Evolutionary conservation across 2,113 vertebrate genomes (phyloP).

Genomic region (Poeciliopsis prolifica): DNA sequence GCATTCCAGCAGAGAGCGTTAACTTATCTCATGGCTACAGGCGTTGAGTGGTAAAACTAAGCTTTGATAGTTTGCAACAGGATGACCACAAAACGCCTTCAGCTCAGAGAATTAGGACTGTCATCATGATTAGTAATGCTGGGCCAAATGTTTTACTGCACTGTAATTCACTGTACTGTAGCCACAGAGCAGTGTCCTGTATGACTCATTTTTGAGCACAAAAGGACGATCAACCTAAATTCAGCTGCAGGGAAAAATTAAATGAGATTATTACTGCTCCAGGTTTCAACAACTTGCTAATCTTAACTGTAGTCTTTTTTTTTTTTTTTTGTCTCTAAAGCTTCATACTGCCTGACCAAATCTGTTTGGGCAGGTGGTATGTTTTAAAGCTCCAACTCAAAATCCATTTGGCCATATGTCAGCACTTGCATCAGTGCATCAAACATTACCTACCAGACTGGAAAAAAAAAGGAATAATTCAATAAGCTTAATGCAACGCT

Average conservation of each 20-base stretch:
- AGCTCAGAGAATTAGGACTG: slow-evolving; percentile 67
- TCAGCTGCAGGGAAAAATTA: slow-evolving; percentile 15
- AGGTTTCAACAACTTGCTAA: slow-evolving; percentile 10
- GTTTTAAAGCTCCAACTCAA: neutral
- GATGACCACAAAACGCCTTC: slow-evolving; percentile 72
- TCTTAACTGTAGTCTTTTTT: slow-evolving; percentile 10
- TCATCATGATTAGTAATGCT: slow-evolving; percentile 66
- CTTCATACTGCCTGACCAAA: neutral
- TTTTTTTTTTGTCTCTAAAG: neutral
- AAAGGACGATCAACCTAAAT: slow-evolving; percentile 33
- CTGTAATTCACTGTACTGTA: slow-evolving; percentile 53
- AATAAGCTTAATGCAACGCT: neutral
- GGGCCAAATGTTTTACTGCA: slow-evolving; percentile 62
- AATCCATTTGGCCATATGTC: slow-evolving; percentile 29
- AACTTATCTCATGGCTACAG: slow-evolving; percentile 78
- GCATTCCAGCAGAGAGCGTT: slow-evolving; percentile 67
- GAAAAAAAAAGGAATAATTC: slow-evolving; percentile 5
- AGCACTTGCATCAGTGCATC: slow-evolving; percentile 22
- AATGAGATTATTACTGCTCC: slow-evolving; percentile 21
- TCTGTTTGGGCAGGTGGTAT: neutral
- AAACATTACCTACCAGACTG: slow-evolving; percentile 16
- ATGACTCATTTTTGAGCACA: slow-evolving; percentile 32
- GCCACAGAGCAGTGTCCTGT: slow-evolving; percentile 12
- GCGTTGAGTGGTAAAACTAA: slow-evolving; percentile 70
- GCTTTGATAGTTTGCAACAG: slow-evolving; percentile 73